These are phyloP conservation scores for Macrosteles quadrilineatus DNA, from an alignment of 1,140 invertebrate species.

Conservation along the genomic window DNA sequence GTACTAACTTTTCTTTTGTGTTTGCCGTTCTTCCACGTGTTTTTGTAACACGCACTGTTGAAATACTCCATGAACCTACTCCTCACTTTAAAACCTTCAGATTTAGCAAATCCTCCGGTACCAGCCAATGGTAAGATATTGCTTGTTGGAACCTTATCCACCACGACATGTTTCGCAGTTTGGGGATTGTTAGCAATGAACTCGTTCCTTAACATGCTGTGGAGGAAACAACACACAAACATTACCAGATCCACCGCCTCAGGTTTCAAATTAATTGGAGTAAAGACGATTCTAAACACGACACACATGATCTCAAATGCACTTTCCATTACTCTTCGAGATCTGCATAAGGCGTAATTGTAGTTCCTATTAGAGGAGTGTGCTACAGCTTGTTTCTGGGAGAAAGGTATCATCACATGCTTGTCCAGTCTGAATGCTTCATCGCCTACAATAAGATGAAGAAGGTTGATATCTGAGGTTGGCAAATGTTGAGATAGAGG, in stretches of 20 bases:
- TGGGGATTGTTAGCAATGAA: not conserved
- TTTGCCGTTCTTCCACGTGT: too few species aligned
- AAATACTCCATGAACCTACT: conserved; percentile 17
- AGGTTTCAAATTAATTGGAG: not conserved
- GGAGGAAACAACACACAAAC: not conserved
- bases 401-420: not conserved
- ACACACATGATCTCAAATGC: not conserved
- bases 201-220: not conserved
- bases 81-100: conserved; percentile 15
- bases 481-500: too few species aligned
- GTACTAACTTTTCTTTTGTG: too few species aligned
- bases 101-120: too few species aligned
- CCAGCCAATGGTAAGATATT: too few species aligned
- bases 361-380: not conserved
- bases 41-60: too few species aligned
- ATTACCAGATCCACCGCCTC: not conserved
- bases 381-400: conserved; percentile 6
- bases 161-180: conserved; percentile 9
- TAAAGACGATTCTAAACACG: not conserved
- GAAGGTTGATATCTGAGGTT: conserved; percentile 1
- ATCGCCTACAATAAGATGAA: conserved; percentile 4
- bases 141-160: conserved; percentile 5
- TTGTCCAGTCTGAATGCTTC: conserved; percentile 13
- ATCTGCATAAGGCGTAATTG: not conserved
- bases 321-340: not conserved